Base-by-base conservation (phyloP, 2,888 invertebrate genomes). In the Agonopterix heracliana region DNA sequence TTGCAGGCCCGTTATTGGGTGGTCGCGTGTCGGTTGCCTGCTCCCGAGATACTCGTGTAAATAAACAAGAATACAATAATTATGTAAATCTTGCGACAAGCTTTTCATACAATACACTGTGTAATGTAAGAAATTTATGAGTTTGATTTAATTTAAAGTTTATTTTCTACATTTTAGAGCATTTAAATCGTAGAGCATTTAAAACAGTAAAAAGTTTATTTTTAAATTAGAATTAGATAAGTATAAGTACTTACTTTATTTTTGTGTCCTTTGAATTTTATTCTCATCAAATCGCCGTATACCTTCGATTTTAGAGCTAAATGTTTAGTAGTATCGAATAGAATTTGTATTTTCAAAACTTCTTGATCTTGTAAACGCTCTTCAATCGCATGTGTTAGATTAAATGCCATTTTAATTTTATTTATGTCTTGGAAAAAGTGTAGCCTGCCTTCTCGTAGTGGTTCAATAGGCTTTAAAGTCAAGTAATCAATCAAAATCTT, bases 251-350 rank as follows among this genome's bases (percentile, higher is more conserved):
- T 44, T 58, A 83, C 88, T 63, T 86, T 88, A 59, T 86, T 86
- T 64, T 81, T 87, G 53, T 82, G 87, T 3, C 81, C 84, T 57
- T 75, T 82, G 54, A 87, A 86, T 66, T 78, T 84, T 11, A 86
- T 71, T 62, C 69, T 72, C 71, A 87, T 71, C 44, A 76, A 51
- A 58, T 88, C 88, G 54, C 70, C 68, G 56, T 81, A 88, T 12
- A 82, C 67, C 61, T 66, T 78, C 2, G 86, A 84, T 60, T 85
- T 85, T 1, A 85, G 61, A 36, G 63, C 68, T 11, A 63, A 47
- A 56, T 88, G 87, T 68, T 85, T 86, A 0, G 83, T 82, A 8
- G 81, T 86, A 54, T 88, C 88, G 54, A 88, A 85, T 36, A 88
- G 53, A 54, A 87, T 64, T 62, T 88, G 88, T 54, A 88, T 50